phyloP scores from a whole-genome alignment of 1,140 invertebrate genomes.

The Caenorhabditis brenneri region DNA sequence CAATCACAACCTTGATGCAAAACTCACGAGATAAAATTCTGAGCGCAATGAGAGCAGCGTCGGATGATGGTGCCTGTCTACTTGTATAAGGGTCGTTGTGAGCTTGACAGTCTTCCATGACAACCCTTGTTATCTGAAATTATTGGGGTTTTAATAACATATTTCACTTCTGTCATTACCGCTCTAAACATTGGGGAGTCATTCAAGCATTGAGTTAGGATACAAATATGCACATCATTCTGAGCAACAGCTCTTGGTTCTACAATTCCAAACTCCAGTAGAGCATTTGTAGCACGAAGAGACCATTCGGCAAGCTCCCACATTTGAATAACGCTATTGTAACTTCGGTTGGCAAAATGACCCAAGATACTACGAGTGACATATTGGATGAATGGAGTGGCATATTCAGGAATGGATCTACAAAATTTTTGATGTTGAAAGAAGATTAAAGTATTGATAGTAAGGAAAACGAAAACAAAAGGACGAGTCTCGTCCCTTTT shows the following conservation, averaged over 20 bases:
- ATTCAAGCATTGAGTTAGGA: conserved; percentile 36
- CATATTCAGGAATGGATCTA: conserved; percentile 24
- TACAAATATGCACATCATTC: conserved; percentile 12
- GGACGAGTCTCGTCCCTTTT: too few relatives aligned
- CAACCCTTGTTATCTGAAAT: conserved; percentile 36
- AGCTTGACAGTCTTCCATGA: conserved; percentile 44
- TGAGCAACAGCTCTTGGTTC: conserved; percentile 24
- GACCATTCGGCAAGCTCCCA: conserved; percentile 48
- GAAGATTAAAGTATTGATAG: too few relatives aligned
- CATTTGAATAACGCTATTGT: conserved; percentile 43
- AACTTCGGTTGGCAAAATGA: conserved; percentile 1
- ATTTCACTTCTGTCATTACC: too few relatives aligned
- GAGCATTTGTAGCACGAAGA: neutral
- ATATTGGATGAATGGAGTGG: conserved; percentile 43
- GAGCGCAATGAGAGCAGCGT: conserved; percentile 31
- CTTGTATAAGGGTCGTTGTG: conserved; percentile 22
- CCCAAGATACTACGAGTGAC: conserved; percentile 13
- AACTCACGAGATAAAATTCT: conserved; percentile 39
- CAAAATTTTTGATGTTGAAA: too few relatives aligned
- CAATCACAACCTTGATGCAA: neutral
- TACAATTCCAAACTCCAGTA: neutral
- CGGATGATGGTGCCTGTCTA: conserved; percentile 5
- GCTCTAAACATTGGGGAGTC: conserved; percentile 48
- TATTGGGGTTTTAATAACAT: too few relatives aligned
- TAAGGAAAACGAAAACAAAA: too few relatives aligned